A percentile compares a stretch with the other conserved stretches of the same genome.
Evolutionary conservation across 1,140 invertebrate genomes (phyloP).

Genomic region (Meloidogyne floridensis): DNA sequence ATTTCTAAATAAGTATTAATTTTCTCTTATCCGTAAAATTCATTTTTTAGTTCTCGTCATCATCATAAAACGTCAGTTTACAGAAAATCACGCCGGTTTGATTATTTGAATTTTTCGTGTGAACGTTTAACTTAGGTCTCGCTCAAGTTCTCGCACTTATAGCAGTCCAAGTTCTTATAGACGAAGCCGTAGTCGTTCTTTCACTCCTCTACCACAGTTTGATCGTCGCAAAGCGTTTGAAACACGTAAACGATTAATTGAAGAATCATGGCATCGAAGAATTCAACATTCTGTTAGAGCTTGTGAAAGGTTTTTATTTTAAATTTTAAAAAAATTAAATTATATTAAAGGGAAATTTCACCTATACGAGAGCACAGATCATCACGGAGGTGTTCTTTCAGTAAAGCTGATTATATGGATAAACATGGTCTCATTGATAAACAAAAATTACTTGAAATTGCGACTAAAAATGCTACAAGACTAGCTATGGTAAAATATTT

Average conservation of each 20-base stretch:
- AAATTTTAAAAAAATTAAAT: background rate
- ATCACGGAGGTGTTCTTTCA: background rate
- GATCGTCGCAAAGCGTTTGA: conserved; percentile 18
- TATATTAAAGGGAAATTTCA: background rate
- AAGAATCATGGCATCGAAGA: conserved; percentile 31
- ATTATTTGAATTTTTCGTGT: background rate
- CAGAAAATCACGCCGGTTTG: background rate
- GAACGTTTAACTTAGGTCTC: background rate
- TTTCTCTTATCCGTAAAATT: too few relatives aligned
- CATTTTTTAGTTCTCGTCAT: background rate
- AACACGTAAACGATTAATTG: conserved; percentile 17
- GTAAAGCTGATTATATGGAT: conserved; percentile 24
- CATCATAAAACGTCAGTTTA: background rate
- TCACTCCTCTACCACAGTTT: conserved; percentile 13
- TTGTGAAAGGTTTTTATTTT: background rate
- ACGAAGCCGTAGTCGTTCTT: conserved; percentile 6
- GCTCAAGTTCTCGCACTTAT: background rate
- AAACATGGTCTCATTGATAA: conserved; percentile 34
- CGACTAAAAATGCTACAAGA: conserved; percentile 37
- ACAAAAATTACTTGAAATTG: conserved; percentile 38
- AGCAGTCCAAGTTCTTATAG: background rate
- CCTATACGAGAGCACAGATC: background rate
- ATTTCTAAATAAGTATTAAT: too few relatives aligned
- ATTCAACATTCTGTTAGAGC: conserved; percentile 28
- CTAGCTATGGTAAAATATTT: conserved; percentile 32